phyloP scores from a whole-genome alignment of 2,113 vertebrate genomes.

The Macaca mulatta region DNA sequence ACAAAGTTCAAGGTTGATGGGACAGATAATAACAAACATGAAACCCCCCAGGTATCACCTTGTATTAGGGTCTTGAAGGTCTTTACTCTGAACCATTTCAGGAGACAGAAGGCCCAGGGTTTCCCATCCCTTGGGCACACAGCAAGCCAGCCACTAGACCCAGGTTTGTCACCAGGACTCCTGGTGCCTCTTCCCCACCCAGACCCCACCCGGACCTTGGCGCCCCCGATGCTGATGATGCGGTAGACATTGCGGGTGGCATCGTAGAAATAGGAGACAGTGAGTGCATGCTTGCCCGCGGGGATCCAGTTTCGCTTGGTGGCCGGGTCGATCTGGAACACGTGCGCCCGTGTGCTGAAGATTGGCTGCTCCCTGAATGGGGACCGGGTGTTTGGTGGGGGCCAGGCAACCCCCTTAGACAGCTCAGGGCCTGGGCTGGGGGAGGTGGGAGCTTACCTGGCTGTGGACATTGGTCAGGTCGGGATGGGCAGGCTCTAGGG shows the following conservation, averaged over 20 bases:
- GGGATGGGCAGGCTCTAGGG: background rate
- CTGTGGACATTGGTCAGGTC: slow-evolving; percentile 79
- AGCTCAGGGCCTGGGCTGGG: too few species aligned
- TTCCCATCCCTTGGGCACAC: background rate
- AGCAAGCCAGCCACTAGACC: background rate
- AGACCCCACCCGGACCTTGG: slow-evolving; percentile 87
- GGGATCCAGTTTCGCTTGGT: slow-evolving; percentile 99
- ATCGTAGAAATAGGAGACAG: slow-evolving; percentile 97
- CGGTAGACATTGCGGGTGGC: slow-evolving; percentile 93
- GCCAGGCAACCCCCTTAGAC: fast-evolving
- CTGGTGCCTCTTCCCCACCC: background rate
- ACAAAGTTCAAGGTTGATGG: background rate
- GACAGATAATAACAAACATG: background rate
- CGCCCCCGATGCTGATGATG: slow-evolving; percentile 98
- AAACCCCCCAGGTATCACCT: background rate
- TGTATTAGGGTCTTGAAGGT: background rate
- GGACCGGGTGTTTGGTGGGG: fast-evolving
- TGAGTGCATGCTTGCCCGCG: slow-evolving; percentile 95
- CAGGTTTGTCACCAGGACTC: background rate
- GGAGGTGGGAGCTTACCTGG: slow-evolving; percentile 54
- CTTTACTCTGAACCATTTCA: background rate
- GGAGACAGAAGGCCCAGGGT: background rate
- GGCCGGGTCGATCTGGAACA: slow-evolving; percentile 97
- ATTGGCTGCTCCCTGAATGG: slow-evolving; percentile 95
- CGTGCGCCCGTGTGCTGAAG: slow-evolving; percentile 96